Conservation (phyloP, 2,888 invertebrate genomes). For the Acanthococcus lagerstroemiae region DNA sequence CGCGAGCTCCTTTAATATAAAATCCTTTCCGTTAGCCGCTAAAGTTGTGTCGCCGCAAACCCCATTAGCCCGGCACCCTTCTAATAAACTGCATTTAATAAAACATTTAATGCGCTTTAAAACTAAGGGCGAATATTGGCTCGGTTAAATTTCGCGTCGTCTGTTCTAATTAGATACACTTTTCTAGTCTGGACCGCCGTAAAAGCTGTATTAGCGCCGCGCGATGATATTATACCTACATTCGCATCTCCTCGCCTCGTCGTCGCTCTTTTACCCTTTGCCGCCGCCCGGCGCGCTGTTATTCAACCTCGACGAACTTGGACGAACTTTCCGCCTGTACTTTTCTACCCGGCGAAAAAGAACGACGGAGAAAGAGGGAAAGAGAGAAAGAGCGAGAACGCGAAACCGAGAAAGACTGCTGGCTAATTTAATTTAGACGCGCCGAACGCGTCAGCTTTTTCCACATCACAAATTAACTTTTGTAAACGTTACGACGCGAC, state of each 20-base stretch:
- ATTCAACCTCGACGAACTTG: background rate
- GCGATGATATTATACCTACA: conserved; percentile 17
- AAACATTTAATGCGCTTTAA: conserved; percentile 30
- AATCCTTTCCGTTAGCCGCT: conserved; percentile 26
- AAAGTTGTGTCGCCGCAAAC: conserved; percentile 29
- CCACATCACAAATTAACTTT: conserved; percentile 16
- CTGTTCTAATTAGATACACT: conserved; percentile 24
- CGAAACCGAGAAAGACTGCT: background rate
- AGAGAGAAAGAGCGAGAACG: background rate
- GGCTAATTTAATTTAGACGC: conserved; percentile 23
- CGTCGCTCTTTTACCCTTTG: background rate
- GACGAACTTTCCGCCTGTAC: background rate
- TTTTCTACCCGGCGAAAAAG: background rate
- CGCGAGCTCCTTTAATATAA: conserved; percentile 15
- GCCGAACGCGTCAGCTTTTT: conserved; percentile 12
- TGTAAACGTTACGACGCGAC: conserved; percentile 12
- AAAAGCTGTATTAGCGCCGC: conserved; percentile 24
- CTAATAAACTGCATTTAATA: conserved; percentile 29
- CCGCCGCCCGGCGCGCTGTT: background rate
- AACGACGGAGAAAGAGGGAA: background rate
- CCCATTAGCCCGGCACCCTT: conserved; percentile 29
- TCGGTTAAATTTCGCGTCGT: conserved; percentile 27
- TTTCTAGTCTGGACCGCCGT: conserved; percentile 23
- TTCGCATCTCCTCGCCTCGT: background rate
- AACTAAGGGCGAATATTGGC: conserved; percentile 29